phyloP scores from a whole-genome alignment of 2,888 invertebrate species.

The Timema podura region DNA sequence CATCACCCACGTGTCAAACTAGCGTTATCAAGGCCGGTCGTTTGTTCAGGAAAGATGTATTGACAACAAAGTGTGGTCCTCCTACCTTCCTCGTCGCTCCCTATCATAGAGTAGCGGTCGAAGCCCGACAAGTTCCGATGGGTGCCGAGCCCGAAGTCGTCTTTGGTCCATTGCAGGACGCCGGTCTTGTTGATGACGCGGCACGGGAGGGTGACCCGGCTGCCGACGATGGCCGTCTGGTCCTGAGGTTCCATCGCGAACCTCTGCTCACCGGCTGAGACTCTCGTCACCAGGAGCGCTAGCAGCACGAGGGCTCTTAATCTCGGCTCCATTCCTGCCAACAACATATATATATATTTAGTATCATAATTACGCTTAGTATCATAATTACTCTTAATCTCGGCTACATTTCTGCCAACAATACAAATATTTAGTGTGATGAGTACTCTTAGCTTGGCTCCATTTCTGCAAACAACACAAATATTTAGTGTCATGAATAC shows the following conservation, averaged over 20 bases:
- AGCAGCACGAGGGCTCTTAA: conserved; percentile 13
- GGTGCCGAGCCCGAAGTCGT: conserved; percentile 91
- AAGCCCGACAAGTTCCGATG: conserved; percentile 87
- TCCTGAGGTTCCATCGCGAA: conserved; percentile 92
- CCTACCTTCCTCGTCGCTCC: conserved; percentile 89
- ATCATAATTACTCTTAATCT: no score
- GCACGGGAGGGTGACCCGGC: conserved; percentile 84
- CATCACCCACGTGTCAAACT: no score
- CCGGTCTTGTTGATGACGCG: conserved; percentile 84
- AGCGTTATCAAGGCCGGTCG: no score
- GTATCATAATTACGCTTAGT: no score
- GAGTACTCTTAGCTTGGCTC: no score
- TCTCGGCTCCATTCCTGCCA: conserved; percentile 19
- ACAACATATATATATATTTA: conserved; percentile 17
- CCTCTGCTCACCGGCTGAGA: conserved; percentile 61
- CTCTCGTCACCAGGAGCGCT: conserved; percentile 44
- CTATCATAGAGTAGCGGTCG: conserved; percentile 93
- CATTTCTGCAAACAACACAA: no score
- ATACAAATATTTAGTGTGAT: no score
- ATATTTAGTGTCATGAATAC: no score
- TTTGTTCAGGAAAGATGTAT: no score
- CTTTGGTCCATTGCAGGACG: conserved; percentile 94
- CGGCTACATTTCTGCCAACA: no score
- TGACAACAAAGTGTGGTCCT: conserved; percentile 30
- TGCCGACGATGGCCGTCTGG: conserved; percentile 84